Evolutionary conservation across 2,797 vertebrate species (phyloP).

Genomic region (Scyliorhinus canicula): DNA sequence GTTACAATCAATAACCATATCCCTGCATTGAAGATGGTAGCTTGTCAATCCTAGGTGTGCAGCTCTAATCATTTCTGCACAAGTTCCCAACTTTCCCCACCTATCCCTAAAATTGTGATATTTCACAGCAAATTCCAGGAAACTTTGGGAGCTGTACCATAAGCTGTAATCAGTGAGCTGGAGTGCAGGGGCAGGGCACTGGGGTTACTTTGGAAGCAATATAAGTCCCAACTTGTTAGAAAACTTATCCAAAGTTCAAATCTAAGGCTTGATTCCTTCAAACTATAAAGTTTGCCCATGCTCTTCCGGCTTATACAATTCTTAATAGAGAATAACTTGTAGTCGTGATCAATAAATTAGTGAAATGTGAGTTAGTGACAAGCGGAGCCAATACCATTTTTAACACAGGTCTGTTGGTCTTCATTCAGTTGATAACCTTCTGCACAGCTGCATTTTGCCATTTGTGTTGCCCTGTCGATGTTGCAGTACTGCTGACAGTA

Average conservation of each 20-base stretch:
- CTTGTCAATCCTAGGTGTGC: not conserved
- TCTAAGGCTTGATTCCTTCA: not conserved
- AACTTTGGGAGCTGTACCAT: not conserved
- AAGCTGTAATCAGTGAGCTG: not conserved
- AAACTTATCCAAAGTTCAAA: not conserved
- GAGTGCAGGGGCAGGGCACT: not conserved
- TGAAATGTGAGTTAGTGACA: not conserved
- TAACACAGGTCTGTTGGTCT: slow-evolving; percentile 56
- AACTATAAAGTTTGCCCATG: not conserved
- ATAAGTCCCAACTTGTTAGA: not conserved
- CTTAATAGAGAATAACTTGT: not conserved
- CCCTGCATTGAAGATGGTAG: not conserved
- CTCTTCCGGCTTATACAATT: not conserved
- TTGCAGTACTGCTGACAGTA: slow-evolving; percentile 73
- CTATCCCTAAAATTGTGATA: not conserved
- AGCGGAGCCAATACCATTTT: slow-evolving; percentile 51
- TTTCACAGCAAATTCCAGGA: not conserved
- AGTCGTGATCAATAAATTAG: not conserved
- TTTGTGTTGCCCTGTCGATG: slow-evolving; percentile 47
- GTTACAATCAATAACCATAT: not conserved
- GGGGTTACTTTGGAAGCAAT: not conserved
- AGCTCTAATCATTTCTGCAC: not conserved
- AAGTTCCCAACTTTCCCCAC: not conserved
- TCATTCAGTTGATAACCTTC: slow-evolving; percentile 58
- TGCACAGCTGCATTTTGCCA: slow-evolving; percentile 64